A percentile compares a stretch with the other conserved stretches of the same genome.
phyloP scores from a whole-genome alignment of 1,140 invertebrate species.

The Venustaconcha ellipsiformis region DNA sequence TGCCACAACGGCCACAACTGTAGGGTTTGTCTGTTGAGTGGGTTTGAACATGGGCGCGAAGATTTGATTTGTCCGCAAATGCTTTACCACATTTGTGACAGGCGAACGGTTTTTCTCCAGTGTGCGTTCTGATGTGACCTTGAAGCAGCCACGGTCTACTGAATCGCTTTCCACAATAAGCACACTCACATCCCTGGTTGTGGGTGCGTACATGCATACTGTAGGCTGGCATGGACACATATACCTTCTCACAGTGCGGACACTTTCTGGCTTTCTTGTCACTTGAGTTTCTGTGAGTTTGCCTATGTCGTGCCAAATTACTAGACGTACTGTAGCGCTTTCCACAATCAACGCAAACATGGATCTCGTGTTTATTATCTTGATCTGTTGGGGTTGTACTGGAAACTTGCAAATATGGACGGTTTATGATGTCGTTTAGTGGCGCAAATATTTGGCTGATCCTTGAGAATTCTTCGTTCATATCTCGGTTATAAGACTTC shows the following conservation, averaged over 20 bases:
- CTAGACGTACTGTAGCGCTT: constrained; percentile 69
- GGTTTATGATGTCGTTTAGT: constrained; percentile 22
- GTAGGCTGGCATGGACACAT: constrained; percentile 97
- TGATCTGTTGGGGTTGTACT: background rate
- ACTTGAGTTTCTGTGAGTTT: constrained; percentile 63
- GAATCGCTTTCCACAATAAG: constrained; percentile 96
- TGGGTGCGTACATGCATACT: constrained; percentile 98
- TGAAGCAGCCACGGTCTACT: constrained; percentile 95
- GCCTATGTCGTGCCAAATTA: constrained; percentile 67
- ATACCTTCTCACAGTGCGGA: constrained; percentile 91
- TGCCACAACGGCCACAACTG: constrained; percentile 87
- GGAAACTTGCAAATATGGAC: constrained; percentile 7
- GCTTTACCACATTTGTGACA: constrained; percentile 98
- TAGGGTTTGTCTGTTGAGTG: constrained; percentile 97
- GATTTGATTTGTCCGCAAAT: constrained; percentile 97
- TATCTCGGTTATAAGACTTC: background rate
- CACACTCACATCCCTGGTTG: constrained; percentile 91
- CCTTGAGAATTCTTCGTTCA: constrained; percentile 12
- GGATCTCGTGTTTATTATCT: constrained; percentile 6
- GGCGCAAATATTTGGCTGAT: constrained; percentile 6
- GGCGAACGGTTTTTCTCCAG: constrained; percentile 98
- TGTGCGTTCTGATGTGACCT: constrained; percentile 96
- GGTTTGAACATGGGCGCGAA: constrained; percentile 98
- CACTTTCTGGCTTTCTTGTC: constrained; percentile 76
- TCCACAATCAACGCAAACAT: constrained; percentile 65